phyloP scores from a whole-genome alignment of 2,888 invertebrate species.

The Dendrolimus pini region DNA sequence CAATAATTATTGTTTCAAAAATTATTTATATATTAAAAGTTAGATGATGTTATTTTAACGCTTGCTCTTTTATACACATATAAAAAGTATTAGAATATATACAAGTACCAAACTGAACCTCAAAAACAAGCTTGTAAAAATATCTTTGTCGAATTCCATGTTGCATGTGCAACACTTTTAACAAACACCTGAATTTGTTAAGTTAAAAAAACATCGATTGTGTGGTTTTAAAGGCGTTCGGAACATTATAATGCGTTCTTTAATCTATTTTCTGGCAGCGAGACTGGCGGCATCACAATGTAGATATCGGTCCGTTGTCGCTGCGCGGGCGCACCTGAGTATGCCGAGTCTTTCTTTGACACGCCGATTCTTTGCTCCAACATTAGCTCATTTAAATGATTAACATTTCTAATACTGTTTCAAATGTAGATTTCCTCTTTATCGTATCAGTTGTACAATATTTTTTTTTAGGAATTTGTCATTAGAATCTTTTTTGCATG shows the following conservation, averaged over 20 bases:
- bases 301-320: conserved; percentile 32
- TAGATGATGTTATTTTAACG: too few relatives aligned
- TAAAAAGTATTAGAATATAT: too few relatives aligned
- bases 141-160: too few relatives aligned
- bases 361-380: conserved; percentile 37
- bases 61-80: too few relatives aligned
- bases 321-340: conserved; percentile 57
- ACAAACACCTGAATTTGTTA: conserved; percentile 31
- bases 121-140: too few relatives aligned
- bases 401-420: conserved; percentile 10
- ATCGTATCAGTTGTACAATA: too few relatives aligned
- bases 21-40: too few relatives aligned
- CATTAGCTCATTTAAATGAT: conserved; percentile 1
- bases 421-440: not conserved
- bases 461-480: too few relatives aligned
- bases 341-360: conserved; percentile 58
- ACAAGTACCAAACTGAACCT: too few relatives aligned
- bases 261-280: conserved; percentile 54
- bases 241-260: conserved; percentile 62
- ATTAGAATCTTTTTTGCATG: too few relatives aligned
- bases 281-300: conserved; percentile 40
- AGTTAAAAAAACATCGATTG: conserved; percentile 47
- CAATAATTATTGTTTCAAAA: too few relatives aligned
- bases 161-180: too few relatives aligned
- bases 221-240: conserved; percentile 50